phyloP scores from a whole-genome alignment of 1,140 invertebrate genomes.

The Calosoma granatense region DNA sequence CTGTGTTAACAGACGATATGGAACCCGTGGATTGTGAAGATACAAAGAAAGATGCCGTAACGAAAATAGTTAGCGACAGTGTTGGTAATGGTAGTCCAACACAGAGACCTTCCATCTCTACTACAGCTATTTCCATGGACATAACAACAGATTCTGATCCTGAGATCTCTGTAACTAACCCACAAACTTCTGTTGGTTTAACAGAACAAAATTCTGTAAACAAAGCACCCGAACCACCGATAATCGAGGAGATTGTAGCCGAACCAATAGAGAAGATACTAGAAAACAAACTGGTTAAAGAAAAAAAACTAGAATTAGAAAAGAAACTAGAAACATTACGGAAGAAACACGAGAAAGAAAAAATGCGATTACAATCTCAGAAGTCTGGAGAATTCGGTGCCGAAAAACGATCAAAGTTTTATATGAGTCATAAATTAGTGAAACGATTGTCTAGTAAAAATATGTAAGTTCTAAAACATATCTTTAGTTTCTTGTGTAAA shows the following conservation, averaged over 20 bases:
- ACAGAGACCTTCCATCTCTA: neutral
- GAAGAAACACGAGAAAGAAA: slow-evolving; percentile 81
- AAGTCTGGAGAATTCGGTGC: slow-evolving; percentile 48
- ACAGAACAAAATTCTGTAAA: slow-evolving; percentile 18
- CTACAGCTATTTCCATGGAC: neutral
- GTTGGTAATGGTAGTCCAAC: slow-evolving; percentile 54
- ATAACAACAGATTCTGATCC: neutral
- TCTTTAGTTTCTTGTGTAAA: too few species aligned
- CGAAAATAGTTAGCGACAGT: slow-evolving; percentile 64
- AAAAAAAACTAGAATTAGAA: slow-evolving; percentile 73
- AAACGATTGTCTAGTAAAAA: slow-evolving; percentile 73
- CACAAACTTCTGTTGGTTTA: slow-evolving; percentile 16
- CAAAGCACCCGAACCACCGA: slow-evolving; percentile 18
- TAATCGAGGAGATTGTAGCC: slow-evolving; percentile 51
- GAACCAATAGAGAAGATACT: slow-evolving; percentile 72
- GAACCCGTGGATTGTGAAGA: slow-evolving; percentile 42
- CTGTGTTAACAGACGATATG: slow-evolving; percentile 78
- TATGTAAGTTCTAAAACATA: slow-evolving; percentile 50
- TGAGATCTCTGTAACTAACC: slow-evolving; percentile 9
- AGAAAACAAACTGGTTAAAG: slow-evolving; percentile 68
- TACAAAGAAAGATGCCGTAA: slow-evolving; percentile 39
- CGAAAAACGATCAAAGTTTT: slow-evolving; percentile 57
- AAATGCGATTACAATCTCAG: slow-evolving; percentile 45
- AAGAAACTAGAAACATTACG: slow-evolving; percentile 75
- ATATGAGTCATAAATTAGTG: slow-evolving; percentile 60